phyloP scores from a whole-genome alignment of 2,888 invertebrate genomes.

The Patella caerulea region DNA sequence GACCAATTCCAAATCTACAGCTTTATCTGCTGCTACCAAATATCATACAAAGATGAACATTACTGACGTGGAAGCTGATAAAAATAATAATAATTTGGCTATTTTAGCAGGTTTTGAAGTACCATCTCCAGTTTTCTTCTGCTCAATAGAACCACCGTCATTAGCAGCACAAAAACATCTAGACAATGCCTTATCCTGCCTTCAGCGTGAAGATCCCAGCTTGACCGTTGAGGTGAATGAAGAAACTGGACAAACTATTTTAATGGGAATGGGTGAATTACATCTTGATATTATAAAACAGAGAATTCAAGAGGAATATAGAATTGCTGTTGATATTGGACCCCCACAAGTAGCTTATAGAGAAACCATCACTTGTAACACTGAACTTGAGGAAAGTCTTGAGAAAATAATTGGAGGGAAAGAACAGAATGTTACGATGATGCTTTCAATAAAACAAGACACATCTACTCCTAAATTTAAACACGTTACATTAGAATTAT shows the following conservation, averaged over 20 bases:
- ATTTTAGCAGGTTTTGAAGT: constrained; percentile 78
- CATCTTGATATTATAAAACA: constrained; percentile 94
- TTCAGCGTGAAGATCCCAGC: constrained; percentile 90
- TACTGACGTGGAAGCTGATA: neutral
- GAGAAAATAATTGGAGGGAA: constrained; percentile 79
- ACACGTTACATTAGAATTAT: constrained; percentile 50
- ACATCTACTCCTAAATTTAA: constrained; percentile 40
- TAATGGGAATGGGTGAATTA: constrained; percentile 93
- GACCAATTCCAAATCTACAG: constrained; percentile 47
- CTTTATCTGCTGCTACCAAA: constrained; percentile 43
- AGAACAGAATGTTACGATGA: constrained; percentile 78
- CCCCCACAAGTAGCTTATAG: constrained; percentile 84
- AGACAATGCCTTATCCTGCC: constrained; percentile 84
- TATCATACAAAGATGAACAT: constrained; percentile 14
- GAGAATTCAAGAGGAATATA: constrained; percentile 88
- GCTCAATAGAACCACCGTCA: constrained; percentile 93
- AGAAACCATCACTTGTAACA: constrained; percentile 78
- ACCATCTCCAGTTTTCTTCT: constrained; percentile 96
- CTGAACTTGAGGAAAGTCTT: constrained; percentile 72
- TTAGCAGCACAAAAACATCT: constrained; percentile 81
- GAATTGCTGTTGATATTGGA: constrained; percentile 91
- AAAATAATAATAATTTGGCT: constrained; percentile 33
- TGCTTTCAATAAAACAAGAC: constrained; percentile 77
- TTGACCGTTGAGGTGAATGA: constrained; percentile 45
- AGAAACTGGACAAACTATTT: constrained; percentile 78